Percentiles rank a stretch among this genome's conserved stretches.
Evolutionary conservation across 2,888 invertebrate species (phyloP).

Genomic region (Periphyllus acericola): DNA sequence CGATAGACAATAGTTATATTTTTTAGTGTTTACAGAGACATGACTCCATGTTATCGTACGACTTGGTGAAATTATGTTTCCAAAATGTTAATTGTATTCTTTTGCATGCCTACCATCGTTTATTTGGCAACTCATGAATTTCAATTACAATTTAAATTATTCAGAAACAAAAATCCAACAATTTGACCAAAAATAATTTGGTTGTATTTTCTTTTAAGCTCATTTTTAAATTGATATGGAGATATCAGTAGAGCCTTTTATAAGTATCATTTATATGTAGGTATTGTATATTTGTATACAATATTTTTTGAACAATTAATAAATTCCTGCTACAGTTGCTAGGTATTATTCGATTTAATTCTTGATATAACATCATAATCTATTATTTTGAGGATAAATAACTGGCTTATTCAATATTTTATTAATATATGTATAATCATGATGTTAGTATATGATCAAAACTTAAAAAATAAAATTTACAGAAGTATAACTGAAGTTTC

Average conservation of each 20-base stretch:
- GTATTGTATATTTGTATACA: not conserved
- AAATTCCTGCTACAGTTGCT: constrained; percentile 14
- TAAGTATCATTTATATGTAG: not conserved
- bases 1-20: too few species aligned
- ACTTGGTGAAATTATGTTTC: too few species aligned
- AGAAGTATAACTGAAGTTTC: constrained; percentile 77
- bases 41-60: not conserved
- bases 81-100: too few species aligned
- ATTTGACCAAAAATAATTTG: too few species aligned
- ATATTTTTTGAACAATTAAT: not conserved
- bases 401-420: not conserved
- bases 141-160: too few species aligned
- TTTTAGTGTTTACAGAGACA: not conserved
- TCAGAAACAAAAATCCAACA: too few species aligned
- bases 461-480: constrained; percentile 66
- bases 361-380: not conserved
- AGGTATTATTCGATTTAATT: constrained; percentile 21
- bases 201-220: too few species aligned
- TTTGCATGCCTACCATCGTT: too few species aligned
- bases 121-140: too few species aligned
- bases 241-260: too few species aligned
- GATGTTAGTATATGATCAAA: not conserved
- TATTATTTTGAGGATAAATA: not conserved
- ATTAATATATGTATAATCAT: not conserved
- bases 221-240: too few species aligned